Evolutionary conservation across 2,113 vertebrate genomes (phyloP).

Genomic region (Brachyistius frenatus): DNA sequence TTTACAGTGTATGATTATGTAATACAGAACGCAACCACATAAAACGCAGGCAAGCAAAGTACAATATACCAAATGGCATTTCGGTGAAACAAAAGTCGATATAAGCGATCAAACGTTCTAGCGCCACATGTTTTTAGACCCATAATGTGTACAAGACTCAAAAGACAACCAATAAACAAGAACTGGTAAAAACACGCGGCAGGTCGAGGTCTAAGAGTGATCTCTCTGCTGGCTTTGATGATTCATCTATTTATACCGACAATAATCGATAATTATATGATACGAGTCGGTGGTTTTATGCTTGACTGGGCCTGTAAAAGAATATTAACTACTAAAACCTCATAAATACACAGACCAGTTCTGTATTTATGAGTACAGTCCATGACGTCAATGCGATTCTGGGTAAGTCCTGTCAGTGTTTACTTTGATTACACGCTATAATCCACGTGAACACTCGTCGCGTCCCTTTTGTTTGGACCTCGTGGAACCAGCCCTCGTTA

Average conservation of each 20-base stretch:
- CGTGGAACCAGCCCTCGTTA: conserved; percentile 3
- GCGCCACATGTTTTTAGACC: not conserved
- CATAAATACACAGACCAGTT: not conserved
- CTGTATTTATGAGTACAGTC: not conserved
- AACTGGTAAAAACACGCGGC: not conserved
- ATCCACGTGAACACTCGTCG: conserved; percentile 3
- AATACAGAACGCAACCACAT: not conserved
- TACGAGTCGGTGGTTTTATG: too few species aligned
- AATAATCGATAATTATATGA: too few species aligned
- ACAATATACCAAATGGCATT: not conserved
- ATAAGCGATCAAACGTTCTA: not conserved
- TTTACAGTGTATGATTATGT: conserved; percentile 25
- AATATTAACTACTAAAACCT: not conserved
- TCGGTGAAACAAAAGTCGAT: not conserved
- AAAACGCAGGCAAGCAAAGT: conserved; percentile 7
- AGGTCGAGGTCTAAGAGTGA: not conserved
- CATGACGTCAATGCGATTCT: not conserved
- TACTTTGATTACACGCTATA: conserved; percentile 20
- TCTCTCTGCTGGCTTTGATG: not conserved
- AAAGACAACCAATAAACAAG: not conserved
- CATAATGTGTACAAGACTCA: not conserved
- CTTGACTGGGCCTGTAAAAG: too few species aligned
- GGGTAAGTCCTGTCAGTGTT: conserved; percentile 33
- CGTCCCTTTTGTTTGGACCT: not conserved
- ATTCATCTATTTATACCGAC: too few species aligned